Evolutionary conservation across 2,888 invertebrate species (phyloP).

Genomic region (Eurois occulta): DNA sequence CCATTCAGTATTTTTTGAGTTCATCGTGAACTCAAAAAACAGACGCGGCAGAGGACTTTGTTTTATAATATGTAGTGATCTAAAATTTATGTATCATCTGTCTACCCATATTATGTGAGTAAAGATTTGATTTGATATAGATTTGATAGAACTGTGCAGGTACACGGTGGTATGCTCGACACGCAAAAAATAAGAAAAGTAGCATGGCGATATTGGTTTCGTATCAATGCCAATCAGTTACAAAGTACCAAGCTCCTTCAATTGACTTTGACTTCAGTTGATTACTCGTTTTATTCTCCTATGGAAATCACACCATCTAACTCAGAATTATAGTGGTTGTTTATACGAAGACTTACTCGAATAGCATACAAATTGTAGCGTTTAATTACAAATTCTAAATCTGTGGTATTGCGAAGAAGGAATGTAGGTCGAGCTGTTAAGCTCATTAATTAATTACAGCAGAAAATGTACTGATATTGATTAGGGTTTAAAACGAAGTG

Average conservation of each 20-base stretch:
- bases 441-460: conserved; percentile 49
- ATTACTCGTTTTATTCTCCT: neutral
- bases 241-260: neutral
- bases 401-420: conserved; percentile 13
- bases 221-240: neutral
- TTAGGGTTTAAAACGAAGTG: neutral
- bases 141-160: too few species aligned
- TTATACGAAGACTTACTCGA: neutral
- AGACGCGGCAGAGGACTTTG: too few species aligned
- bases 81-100: too few species aligned
- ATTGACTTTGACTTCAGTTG: neutral
- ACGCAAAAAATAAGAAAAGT: neutral
- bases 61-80: too few species aligned
- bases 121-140: too few species aligned
- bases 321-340: neutral
- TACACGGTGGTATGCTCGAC: too few species aligned
- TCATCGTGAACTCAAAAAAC: too few species aligned
- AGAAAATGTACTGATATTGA: conserved; percentile 29
- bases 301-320: conserved; percentile 1
- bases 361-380: conserved; percentile 16
- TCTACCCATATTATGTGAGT: too few species aligned
- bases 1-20: too few species aligned
- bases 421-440: conserved; percentile 39
- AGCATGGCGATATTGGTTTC: neutral
- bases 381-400: conserved; percentile 48